Evolutionary conservation across 2,113 vertebrate genomes (phyloP), one percentile per base, ranked within the genome.

Genomic region (Ibidorhyncha struthersii): DNA sequence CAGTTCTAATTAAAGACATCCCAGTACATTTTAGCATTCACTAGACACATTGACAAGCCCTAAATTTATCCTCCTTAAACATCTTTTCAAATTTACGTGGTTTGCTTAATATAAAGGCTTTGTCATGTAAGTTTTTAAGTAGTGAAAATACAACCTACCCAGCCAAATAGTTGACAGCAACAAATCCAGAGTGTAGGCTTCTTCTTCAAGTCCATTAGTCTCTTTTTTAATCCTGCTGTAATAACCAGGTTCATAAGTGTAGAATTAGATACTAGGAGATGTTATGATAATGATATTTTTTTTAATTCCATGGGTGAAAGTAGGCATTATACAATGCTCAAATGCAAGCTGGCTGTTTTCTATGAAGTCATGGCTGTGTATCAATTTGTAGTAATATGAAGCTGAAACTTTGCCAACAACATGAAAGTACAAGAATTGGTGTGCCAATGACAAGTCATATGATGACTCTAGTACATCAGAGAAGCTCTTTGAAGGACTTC

Each of bases 371-470:
- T 18, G 16, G 2, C 5, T 40, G 1, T 47, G 21, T 32, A 45
- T 69, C 8, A 63, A 11, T 85, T 63, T 4, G 23, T 7, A 29
- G 9, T 9, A 49, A 50, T 8, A 55, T 9, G 17, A 45, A 66
- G 7, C 2, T 45, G 61, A 79, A 70, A 66, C 0, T 0, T 65
- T 67, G 30, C 10, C 41, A 45, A 32, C 8, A 22, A 66, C 0
- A 0, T 34, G 18, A 38, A 73, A 62, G 10, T 8, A 70, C 15
- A 81, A 91, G 10, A 77, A 66, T 30, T 69, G 7, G 6, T 89
- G 16, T 29, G 23, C 3, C 36, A 32, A 6, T 19, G 29, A 50
- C 18, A 63, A 59, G 47, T 36, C 30, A 56, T 12, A 13, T 27
- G 8, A 27, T 69, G 8, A 52, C 21, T 74, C 10, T 36, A 17